Percentiles rank a stretch among this genome's conserved stretches.
phyloP scores from a whole-genome alignment of 2,888 invertebrate species.

The Dilophus febrilis region DNA sequence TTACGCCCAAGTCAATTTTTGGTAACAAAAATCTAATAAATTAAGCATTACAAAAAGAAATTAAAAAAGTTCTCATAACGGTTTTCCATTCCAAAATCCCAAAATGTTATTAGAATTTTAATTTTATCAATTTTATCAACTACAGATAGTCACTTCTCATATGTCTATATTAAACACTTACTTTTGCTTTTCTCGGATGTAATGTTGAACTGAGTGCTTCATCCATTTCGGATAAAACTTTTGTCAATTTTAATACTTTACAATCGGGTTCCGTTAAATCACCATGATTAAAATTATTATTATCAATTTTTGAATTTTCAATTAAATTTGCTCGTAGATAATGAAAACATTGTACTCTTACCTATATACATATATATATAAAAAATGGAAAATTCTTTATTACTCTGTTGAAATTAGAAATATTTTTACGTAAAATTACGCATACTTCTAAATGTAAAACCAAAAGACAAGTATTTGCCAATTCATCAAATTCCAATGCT shows the following conservation, averaged over 20 bases:
- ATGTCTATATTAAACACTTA: too few species aligned
- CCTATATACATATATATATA: conserved; percentile 30
- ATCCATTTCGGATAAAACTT: conserved; percentile 60
- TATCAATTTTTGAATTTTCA: conserved; percentile 18
- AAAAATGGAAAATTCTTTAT: conserved; percentile 1
- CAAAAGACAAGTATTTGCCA: conserved; percentile 78
- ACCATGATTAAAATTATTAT: conserved; percentile 34
- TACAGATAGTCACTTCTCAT: too few species aligned
- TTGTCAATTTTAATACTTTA: conserved; percentile 58
- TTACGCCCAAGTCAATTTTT: too few species aligned
- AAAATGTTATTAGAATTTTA: not conserved
- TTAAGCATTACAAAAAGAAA: too few species aligned
- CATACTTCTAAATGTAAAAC: conserved; percentile 82
- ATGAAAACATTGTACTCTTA: conserved; percentile 89
- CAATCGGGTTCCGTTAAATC: conserved; percentile 62
- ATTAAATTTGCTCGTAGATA: conserved; percentile 50
- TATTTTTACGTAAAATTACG: too few species aligned
- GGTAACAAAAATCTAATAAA: too few species aligned
- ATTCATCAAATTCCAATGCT: conserved; percentile 68
- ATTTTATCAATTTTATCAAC: too few species aligned
- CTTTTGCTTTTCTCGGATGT: conserved; percentile 60
- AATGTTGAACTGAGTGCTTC: conserved; percentile 58
- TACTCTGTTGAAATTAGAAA: not conserved
- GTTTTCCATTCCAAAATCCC: too few species aligned
- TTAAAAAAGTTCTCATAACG: too few species aligned